Percentiles rank a stretch among this genome's conserved stretches.
Conservation (phyloP, 2,888 invertebrate species). For the Rhamphomyia laevipes region DNA sequence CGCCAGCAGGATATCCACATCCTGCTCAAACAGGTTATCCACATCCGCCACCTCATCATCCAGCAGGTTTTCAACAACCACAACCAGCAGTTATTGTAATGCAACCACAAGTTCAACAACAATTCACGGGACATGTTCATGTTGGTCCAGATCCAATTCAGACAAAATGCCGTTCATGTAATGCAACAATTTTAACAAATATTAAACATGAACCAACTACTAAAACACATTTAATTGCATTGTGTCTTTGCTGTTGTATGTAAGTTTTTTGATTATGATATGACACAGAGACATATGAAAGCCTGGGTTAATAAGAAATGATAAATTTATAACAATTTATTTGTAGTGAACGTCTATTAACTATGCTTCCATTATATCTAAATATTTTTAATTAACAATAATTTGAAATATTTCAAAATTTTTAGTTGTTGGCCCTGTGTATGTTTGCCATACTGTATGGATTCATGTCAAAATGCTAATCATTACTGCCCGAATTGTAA, state of each 20-base stretch:
- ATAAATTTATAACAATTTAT: too few relatives aligned
- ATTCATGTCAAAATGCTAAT: constrained; percentile 43
- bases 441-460: constrained; percentile 47
- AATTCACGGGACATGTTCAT: not conserved
- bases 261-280: constrained; percentile 20
- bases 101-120: not conserved
- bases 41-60: constrained; percentile 6
- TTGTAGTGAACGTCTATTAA: too few relatives aligned
- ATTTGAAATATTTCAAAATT: constrained; percentile 4
- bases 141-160: constrained; percentile 31
- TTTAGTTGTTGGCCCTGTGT: constrained; percentile 43
- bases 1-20: not conserved
- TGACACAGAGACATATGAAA: too few relatives aligned
- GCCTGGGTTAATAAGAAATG: too few relatives aligned
- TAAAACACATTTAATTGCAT: constrained; percentile 14
- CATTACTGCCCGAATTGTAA: constrained; percentile 49
- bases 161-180: constrained; percentile 35
- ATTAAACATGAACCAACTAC: constrained; percentile 21
- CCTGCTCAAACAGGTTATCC: constrained; percentile 4
- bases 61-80: not conserved
- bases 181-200: constrained; percentile 31
- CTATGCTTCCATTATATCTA: not conserved
- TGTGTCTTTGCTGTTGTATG: constrained; percentile 16
- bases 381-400: constrained; percentile 2
- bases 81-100: not conserved